Evolutionary conservation across 37 sponge, comb jelly and placozoan genomes (phyloP).

Genomic region (Aphrocallistes beatrix): DNA sequence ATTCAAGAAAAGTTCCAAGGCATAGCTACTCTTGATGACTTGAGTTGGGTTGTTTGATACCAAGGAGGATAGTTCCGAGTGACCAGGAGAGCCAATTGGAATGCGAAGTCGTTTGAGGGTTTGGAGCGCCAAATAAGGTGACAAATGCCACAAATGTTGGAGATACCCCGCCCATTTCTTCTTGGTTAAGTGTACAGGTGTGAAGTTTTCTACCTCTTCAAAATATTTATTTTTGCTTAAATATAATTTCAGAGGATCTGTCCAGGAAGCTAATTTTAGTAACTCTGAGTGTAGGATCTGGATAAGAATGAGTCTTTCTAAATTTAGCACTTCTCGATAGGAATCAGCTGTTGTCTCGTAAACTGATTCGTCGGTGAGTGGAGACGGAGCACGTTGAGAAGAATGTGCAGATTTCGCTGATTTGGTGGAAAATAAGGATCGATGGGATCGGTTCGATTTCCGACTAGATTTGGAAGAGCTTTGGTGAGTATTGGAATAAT

Average conservation of each 20-base stretch:
- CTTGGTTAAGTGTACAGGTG: background rate
- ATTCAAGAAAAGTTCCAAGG: background rate
- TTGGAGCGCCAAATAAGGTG: slow-evolving; percentile 12
- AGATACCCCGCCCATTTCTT: background rate
- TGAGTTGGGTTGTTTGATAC: background rate
- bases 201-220: background rate
- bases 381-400: background rate
- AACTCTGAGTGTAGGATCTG: background rate
- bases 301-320: background rate
- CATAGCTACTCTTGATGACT: background rate
- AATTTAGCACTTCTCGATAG: background rate
- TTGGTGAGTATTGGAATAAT: background rate
- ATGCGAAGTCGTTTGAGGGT: background rate
- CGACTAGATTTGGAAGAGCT: background rate
- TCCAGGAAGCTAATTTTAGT: background rate
- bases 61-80: background rate
- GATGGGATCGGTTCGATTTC: background rate
- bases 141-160: background rate
- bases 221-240: background rate
- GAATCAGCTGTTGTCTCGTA: background rate
- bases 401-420: background rate
- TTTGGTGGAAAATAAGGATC: background rate
- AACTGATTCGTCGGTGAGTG: background rate
- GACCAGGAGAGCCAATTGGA: background rate
- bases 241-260: background rate